phyloP scores from a whole-genome alignment of 2,888 invertebrate genomes.

The Loripinus fragilis region DNA sequence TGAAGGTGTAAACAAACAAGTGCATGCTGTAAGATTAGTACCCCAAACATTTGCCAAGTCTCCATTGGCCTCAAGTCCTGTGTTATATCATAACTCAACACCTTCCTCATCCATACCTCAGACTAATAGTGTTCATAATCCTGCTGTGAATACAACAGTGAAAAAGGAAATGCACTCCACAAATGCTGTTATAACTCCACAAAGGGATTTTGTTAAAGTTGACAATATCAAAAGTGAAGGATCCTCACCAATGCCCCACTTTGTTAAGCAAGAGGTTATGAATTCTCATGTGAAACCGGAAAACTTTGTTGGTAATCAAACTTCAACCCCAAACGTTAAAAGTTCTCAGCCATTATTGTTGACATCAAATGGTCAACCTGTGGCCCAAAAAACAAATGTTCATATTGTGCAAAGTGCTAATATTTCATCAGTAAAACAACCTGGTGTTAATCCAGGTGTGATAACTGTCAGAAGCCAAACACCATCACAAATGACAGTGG shows the following conservation, averaged over 20 bases:
- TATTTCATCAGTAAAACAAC: slow-evolving; percentile 57
- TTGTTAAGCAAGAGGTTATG: slow-evolving; percentile 13
- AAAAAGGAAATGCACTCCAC: background rate
- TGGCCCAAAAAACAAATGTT: slow-evolving; percentile 67
- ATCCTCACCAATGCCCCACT: slow-evolving; percentile 42
- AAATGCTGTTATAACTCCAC: background rate
- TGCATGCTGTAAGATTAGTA: slow-evolving; percentile 57
- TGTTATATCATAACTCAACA: background rate
- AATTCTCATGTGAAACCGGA: slow-evolving; percentile 24
- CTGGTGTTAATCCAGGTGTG: slow-evolving; percentile 68
- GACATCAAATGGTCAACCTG: slow-evolving; percentile 45
- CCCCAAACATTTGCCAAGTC: slow-evolving; percentile 30
- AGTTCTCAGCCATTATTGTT: slow-evolving; percentile 44
- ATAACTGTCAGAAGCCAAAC: slow-evolving; percentile 74
- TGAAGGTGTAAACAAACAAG: slow-evolving; percentile 60
- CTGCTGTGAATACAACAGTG: slow-evolving; percentile 37
- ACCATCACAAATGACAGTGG: slow-evolving; percentile 69
- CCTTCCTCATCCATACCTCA: slow-evolving; percentile 2
- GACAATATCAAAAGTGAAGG: slow-evolving; percentile 33
- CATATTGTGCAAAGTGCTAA: slow-evolving; percentile 68
- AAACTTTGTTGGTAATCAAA: background rate
- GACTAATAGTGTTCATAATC: slow-evolving; percentile 11
- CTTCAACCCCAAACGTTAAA: slow-evolving; percentile 31
- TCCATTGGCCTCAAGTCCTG: slow-evolving; percentile 17
- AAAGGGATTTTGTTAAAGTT: slow-evolving; percentile 1